A percentile compares a stretch with the other conserved stretches of the same genome.
phyloP scores from a whole-genome alignment of 2,113 vertebrate species.

The Oxyruncus cristatus region DNA sequence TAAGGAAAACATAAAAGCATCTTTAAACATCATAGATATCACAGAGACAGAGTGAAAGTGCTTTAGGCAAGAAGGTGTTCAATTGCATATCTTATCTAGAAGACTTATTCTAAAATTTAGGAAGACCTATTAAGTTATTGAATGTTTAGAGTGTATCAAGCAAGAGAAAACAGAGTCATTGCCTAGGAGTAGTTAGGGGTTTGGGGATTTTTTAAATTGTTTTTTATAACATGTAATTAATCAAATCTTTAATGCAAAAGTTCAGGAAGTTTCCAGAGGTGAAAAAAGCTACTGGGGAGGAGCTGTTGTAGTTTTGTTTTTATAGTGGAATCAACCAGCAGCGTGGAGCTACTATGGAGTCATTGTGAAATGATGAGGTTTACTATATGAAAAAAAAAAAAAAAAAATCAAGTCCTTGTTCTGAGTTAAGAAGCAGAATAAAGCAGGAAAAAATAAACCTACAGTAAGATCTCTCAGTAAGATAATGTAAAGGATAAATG shows the following conservation, averaged over 20 bases:
- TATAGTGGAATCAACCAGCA: neutral
- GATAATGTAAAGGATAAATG: neutral
- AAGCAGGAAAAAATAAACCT: neutral
- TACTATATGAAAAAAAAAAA: neutral
- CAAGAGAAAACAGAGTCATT: neutral
- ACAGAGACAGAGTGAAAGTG: neutral
- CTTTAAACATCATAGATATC: neutral
- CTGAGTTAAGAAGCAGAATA: neutral
- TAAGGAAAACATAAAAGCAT: neutral
- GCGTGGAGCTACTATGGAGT: neutral
- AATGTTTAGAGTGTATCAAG: neutral
- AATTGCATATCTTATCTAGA: neutral
- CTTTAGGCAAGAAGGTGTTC: neutral
- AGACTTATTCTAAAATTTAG: neutral
- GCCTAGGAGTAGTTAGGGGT: accelerated
- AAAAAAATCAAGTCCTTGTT: neutral
- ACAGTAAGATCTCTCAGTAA: neutral
- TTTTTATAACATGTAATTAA: neutral
- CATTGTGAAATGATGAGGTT: neutral
- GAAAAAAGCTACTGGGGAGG: neutral
- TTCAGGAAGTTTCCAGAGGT: neutral
- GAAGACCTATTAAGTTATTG: neutral
- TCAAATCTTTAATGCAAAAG: neutral
- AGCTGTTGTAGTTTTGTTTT: neutral
- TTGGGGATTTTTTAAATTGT: too few relatives aligned